Evolutionary conservation across 2,888 invertebrate species (phyloP).

Genomic region (Amphipyra berbera): DNA sequence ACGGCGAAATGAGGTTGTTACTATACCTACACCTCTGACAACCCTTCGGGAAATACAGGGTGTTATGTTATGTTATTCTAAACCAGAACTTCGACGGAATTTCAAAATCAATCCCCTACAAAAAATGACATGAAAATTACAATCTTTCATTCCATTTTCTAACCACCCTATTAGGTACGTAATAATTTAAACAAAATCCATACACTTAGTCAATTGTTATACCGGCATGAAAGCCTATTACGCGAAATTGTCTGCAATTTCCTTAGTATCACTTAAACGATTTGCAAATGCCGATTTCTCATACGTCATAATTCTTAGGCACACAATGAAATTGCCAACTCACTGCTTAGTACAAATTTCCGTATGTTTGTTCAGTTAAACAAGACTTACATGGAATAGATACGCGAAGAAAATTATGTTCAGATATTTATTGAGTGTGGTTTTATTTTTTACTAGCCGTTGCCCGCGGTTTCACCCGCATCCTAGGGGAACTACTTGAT

Average conservation of each 20-base stretch:
- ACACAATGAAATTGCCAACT: constrained; percentile 88
- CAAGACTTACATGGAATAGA: constrained; percentile 52
- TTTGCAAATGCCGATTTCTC: constrained; percentile 87
- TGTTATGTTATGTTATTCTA: too few species aligned
- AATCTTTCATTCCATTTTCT: constrained; percentile 16
- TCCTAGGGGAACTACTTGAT: too few species aligned
- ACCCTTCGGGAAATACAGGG: too few species aligned
- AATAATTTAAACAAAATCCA: constrained; percentile 60
- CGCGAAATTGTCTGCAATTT: constrained; percentile 87
- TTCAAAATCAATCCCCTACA: not conserved
- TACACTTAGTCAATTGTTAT: constrained; percentile 57
- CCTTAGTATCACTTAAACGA: constrained; percentile 85
- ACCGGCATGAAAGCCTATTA: constrained; percentile 79
- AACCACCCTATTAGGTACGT: constrained; percentile 22
- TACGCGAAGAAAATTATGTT: constrained; percentile 41
- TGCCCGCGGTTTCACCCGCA: too few species aligned
- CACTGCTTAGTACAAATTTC: constrained; percentile 80
- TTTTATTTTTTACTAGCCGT: not conserved
- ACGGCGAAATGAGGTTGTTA: too few species aligned
- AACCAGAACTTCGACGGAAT: not conserved
- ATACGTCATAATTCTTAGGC: constrained; percentile 88
- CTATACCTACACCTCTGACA: too few species aligned
- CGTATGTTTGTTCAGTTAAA: constrained; percentile 74
- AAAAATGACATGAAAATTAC: constrained; percentile 15
- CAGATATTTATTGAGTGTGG: not conserved